A percentile compares a stretch with the other conserved stretches of the same genome.
These are phyloP conservation scores for Ameiurus melas DNA, from an alignment of 2,113 vertebrate species.

Conservation along the genomic window DNA sequence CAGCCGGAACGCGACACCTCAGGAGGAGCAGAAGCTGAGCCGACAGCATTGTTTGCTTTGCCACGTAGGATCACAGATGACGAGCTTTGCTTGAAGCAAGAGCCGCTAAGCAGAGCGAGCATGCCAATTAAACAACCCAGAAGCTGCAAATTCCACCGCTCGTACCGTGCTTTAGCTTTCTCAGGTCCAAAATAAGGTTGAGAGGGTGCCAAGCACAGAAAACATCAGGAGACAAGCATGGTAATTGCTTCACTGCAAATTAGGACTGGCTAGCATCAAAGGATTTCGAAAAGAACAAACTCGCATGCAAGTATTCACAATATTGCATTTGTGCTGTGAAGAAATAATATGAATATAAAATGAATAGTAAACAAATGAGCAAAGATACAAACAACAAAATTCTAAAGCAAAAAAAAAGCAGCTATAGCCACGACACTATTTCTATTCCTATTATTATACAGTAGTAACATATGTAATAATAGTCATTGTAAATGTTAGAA, in stretches of 20 bases:
- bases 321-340: not conserved
- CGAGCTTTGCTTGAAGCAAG: slow-evolving; percentile 75
- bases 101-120: slow-evolving; percentile 76
- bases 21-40: slow-evolving; percentile 48
- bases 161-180: slow-evolving; percentile 49
- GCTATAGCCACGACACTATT: not conserved
- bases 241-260: slow-evolving; percentile 1
- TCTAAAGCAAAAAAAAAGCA: not conserved
- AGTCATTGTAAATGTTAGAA: not conserved
- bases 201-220: slow-evolving; percentile 42
- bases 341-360: not conserved
- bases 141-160: slow-evolving; percentile 70
- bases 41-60: slow-evolving; percentile 72
- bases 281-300: slow-evolving; percentile 18
- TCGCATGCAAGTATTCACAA: not conserved
- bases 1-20: slow-evolving; percentile 57
- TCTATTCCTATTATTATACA: not conserved
- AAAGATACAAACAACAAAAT: not conserved
- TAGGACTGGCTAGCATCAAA: slow-evolving; percentile 20
- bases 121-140: slow-evolving; percentile 72
- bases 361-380: not conserved
- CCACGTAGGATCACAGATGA: slow-evolving; percentile 77
- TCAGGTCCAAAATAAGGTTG: slow-evolving; percentile 55
- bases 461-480: not conserved
- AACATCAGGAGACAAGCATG: slow-evolving; percentile 54